These are phyloP conservation scores for Aproaerema taeniolella DNA, from an alignment of 2,888 invertebrate species.

Conservation along the genomic window DNA sequence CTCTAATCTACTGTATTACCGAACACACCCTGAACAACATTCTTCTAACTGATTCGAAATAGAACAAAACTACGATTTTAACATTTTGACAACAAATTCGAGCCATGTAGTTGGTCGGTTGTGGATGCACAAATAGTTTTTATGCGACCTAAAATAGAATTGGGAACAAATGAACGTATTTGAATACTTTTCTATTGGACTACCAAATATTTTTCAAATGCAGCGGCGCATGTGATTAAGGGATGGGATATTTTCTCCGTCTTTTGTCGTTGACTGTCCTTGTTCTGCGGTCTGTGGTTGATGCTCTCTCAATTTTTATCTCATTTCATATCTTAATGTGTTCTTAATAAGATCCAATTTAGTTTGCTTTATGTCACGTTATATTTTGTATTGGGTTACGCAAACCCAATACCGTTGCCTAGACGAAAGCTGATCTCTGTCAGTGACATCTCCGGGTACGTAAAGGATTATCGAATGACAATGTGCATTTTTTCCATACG, in stretches of 20 bases:
- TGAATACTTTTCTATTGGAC: slow-evolving; percentile 50
- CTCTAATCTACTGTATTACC: slow-evolving; percentile 48
- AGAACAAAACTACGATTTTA: slow-evolving; percentile 51
- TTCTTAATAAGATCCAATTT: slow-evolving; percentile 32
- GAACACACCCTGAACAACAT: slow-evolving; percentile 45
- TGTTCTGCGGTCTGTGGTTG: slow-evolving; percentile 68
- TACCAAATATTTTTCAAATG: slow-evolving; percentile 66
- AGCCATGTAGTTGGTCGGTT: slow-evolving; percentile 46
- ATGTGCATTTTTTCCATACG: slow-evolving; percentile 58
- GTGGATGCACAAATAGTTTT: slow-evolving; percentile 54
- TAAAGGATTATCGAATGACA: slow-evolving; percentile 77
- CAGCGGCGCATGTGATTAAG: slow-evolving; percentile 76
- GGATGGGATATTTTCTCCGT: slow-evolving; percentile 71
- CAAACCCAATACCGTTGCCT: slow-evolving; percentile 70
- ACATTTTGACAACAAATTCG: slow-evolving; percentile 56
- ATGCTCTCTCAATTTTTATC: slow-evolving; percentile 29
- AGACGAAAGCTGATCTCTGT: slow-evolving; percentile 72
- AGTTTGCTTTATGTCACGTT: slow-evolving; percentile 20
- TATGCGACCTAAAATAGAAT: slow-evolving; percentile 48
- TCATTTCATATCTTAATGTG: slow-evolving; percentile 39
- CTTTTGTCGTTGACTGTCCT: slow-evolving; percentile 61
- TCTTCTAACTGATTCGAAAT: slow-evolving; percentile 55
- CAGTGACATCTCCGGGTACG: slow-evolving; percentile 70
- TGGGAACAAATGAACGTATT: slow-evolving; percentile 50
- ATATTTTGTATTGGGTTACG: slow-evolving; percentile 70